Conservation (phyloP, 2,797 vertebrate genomes). For the Scyliorhinus canicula region DNA sequence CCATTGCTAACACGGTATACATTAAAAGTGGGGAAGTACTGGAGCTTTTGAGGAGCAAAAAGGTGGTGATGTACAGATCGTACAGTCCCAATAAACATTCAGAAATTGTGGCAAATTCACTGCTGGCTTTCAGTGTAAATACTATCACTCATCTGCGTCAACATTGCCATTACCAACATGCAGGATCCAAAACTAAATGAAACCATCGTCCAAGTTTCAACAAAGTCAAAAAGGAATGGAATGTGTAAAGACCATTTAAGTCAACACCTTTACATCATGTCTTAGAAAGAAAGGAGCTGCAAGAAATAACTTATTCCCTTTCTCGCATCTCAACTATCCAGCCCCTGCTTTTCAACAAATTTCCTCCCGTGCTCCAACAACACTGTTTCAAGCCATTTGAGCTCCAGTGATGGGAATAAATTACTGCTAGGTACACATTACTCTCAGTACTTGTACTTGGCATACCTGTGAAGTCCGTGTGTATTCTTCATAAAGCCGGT, state of each 20-base stretch:
- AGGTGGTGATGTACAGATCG: neutral
- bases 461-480: constrained; percentile 89
- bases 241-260: neutral
- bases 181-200: neutral
- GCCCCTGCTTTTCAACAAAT: neutral
- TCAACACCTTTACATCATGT: neutral
- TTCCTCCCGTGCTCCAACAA: neutral
- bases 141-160: neutral
- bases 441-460: constrained; percentile 20
- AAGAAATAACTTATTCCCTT: neutral
- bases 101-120: neutral
- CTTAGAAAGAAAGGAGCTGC: neutral
- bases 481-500: constrained; percentile 87
- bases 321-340: neutral
- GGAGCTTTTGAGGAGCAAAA: neutral
- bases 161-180: neutral
- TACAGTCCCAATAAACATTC: neutral
- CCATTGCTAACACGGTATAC: neutral
- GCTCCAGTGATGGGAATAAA: neutral
- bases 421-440: neutral
- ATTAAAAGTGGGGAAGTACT: neutral
- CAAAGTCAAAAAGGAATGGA: neutral
- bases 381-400: neutral
- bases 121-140: neutral
- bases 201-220: neutral